Conservation (phyloP, 2,797 vertebrate genomes). For the Hippopotamyrus pictus region DNA sequence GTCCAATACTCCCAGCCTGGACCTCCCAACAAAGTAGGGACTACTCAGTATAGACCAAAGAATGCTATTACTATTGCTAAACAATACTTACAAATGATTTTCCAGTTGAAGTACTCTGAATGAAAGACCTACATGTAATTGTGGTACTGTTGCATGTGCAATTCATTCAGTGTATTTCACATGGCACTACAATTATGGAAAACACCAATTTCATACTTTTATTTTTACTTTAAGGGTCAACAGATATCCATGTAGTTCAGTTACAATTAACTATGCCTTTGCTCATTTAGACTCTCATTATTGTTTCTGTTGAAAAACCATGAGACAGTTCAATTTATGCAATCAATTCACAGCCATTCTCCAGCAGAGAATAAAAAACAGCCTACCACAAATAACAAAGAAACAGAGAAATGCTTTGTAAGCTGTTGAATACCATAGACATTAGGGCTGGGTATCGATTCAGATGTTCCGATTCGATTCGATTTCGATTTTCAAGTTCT, state of each 20-base stretch:
- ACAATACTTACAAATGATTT: not conserved
- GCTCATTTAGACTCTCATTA: not conserved
- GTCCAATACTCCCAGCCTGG: not conserved
- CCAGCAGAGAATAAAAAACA: not conserved
- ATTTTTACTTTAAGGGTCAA: conserved; percentile 3
- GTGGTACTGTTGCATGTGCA: conserved; percentile 5
- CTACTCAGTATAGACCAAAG: not conserved
- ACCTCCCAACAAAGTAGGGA: not conserved
- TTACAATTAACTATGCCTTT: not conserved
- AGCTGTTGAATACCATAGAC: not conserved
- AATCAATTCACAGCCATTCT: not conserved
- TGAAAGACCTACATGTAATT: not conserved
- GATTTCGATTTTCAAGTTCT: too few species aligned
- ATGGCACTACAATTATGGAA: not conserved
- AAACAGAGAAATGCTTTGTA: not conserved
- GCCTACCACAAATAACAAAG: not conserved
- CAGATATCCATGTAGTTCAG: not conserved
- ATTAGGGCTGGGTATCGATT: too few species aligned
- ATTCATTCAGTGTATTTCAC: not conserved
- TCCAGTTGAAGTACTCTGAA: not conserved
- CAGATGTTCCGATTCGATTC: too few species aligned
- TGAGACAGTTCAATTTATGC: not conserved
- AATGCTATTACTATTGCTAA: not conserved
- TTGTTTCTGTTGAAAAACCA: not conserved
- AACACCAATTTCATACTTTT: not conserved